A percentile compares a stretch with the other conserved stretches of the same genome.
These are phyloP conservation scores for Pongo pygmaeus DNA, from an alignment of 2,113 vertebrate species.

Conservation along the genomic window DNA sequence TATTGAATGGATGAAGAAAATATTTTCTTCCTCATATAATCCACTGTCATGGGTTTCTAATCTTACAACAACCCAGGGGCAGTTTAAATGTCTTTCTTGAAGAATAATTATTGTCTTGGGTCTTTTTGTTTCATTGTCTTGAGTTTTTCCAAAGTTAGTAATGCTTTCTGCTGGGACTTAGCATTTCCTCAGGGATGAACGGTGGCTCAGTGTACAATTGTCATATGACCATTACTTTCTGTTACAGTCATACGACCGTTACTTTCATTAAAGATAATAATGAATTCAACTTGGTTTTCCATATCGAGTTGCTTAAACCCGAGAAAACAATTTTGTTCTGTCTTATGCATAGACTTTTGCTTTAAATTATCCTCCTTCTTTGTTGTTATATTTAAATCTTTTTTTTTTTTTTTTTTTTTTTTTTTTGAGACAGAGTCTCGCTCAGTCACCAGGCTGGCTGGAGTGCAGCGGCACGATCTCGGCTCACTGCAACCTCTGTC, in stretches of 20 bases:
- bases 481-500: too few species aligned
- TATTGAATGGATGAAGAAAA: not conserved
- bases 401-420: too few species aligned
- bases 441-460: too few species aligned
- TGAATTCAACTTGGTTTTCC: not conserved
- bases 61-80: not conserved
- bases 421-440: too few species aligned
- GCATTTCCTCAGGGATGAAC: not conserved
- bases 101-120: not conserved
- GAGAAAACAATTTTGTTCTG: not conserved
- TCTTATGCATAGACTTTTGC: not conserved
- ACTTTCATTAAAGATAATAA: not conserved
- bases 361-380: not conserved
- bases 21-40: not conserved
- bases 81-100: not conserved
- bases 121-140: conserved; percentile 3
- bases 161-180: conserved; percentile 16
- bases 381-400: not conserved
- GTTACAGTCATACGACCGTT: not conserved
- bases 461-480: too few species aligned
- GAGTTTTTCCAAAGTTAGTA: not conserved
- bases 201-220: not conserved
- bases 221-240: not conserved
- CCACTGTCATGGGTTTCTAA: not conserved
- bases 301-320: not conserved